Evolutionary conservation across 2,797 vertebrate genomes (phyloP), one percentile per base, ranked within the genome.

Genomic region (Gastrophryne carolinensis): DNA sequence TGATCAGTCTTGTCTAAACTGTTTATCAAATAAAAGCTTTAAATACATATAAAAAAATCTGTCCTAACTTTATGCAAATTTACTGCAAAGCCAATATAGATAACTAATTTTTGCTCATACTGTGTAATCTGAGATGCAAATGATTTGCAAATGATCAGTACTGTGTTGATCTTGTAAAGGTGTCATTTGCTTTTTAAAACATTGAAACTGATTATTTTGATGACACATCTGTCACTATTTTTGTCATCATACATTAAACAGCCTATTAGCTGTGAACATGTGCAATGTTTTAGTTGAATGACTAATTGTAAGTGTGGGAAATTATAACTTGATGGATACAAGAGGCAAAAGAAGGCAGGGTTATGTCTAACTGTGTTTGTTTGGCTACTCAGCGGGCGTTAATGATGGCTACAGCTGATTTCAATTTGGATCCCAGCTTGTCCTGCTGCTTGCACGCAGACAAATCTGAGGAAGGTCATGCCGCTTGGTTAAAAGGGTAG

Each of bases 381-480:
- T 75, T 47, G 60, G 29, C 50, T 49, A 37, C 72, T 30, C 53
- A 75, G 72, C 63, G 49, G 58, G 72, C 50, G 41, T 66, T 67
- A 75, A 75, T 75, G 72, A 75, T 49, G 26, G 53, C 26, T 66
- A 47, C 72, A 75, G 39, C 72, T 67, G 63, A 75, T 75, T 75
- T 65, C 53, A 75, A 75, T 75, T 75, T 67, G 54, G 52, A 66
- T 75, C 63, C 21, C 62, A 66, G 53, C 72, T 57, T 66, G 39
- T 12, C 72, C 52, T 75, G 54, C 53, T 75, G 72, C 63, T 67
- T 34, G 35, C 37, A 75, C 47, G 15, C 39, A 75, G 53, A 54
- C 37, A 75, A 50, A 58, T 50, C 39, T 67, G 29, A 50, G 52
- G 63, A 75, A 60, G 63, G 72, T 75, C 72, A 67, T 75, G 53